These are phyloP conservation scores for Agapornis roseicollis DNA, from an alignment of 2,113 vertebrate species.

Conservation along the genomic window DNA sequence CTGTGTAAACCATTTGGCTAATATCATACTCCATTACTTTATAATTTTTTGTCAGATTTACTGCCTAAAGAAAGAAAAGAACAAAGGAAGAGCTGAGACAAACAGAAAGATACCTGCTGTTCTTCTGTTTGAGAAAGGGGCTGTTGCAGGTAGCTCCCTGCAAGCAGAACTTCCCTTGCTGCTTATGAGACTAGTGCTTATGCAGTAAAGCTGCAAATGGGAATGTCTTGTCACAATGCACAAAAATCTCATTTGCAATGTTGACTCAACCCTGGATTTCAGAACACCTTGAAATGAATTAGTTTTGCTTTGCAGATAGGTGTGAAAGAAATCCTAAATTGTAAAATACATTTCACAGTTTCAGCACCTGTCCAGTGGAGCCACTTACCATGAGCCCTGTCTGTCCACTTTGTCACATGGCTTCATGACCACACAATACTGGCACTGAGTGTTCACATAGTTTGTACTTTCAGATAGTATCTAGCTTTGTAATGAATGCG, in stretches of 20 bases:
- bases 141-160: background rate
- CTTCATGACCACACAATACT: background rate
- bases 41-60: background rate
- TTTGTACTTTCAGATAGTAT: background rate
- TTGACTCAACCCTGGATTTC: background rate
- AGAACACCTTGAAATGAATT: background rate
- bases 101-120: background rate
- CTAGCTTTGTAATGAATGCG: background rate
- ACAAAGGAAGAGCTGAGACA: background rate
- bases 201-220: background rate
- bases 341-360: background rate
- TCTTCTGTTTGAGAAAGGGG: background rate
- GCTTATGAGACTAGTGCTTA: background rate
- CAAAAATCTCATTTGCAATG: background rate
- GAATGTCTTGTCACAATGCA: background rate
- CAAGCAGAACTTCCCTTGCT: background rate
- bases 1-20: background rate
- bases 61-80: background rate
- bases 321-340: background rate
- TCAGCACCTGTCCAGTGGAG: background rate
- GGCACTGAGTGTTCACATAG: background rate
- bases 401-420: background rate
- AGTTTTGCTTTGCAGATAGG: background rate
- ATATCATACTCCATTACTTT: background rate
- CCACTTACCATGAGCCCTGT: background rate